Percentiles rank a stretch among this genome's conserved stretches.
phyloP scores from a whole-genome alignment of 2,113 vertebrate species.

The Indri indri region DNA sequence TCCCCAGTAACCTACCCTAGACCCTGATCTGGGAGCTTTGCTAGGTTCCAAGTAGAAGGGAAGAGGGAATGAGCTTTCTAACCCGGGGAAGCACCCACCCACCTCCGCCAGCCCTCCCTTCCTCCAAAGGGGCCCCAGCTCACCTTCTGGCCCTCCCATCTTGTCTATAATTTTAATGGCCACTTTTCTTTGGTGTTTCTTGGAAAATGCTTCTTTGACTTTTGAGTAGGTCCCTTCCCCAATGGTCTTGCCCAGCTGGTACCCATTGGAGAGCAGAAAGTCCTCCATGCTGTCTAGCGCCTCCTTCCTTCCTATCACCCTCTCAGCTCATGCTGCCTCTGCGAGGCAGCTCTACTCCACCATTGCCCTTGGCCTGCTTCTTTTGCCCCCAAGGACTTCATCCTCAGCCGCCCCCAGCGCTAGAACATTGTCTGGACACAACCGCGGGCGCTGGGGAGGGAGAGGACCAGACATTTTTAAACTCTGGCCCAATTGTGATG shows the following conservation, averaged over 20 bases:
- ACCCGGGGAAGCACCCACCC: background rate
- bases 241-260: slow-evolving; percentile 83
- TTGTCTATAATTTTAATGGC: slow-evolving; percentile 87
- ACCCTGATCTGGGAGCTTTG: background rate
- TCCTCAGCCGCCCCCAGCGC: slow-evolving; percentile 55
- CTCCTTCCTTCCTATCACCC: slow-evolving; percentile 49
- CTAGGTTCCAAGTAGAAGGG: background rate
- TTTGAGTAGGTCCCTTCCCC: slow-evolving; percentile 86
- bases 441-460: slow-evolving; percentile 58
- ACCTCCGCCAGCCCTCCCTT: background rate
- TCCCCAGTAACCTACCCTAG: background rate
- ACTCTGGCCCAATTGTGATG: slow-evolving; percentile 79
- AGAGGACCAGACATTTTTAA: slow-evolving; percentile 67
- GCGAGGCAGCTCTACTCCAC: slow-evolving; percentile 67
- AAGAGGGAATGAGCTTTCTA: background rate
- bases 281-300: slow-evolving; percentile 77
- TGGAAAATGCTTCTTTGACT: slow-evolving; percentile 86
- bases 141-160: slow-evolving; percentile 82
- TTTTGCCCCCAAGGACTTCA: slow-evolving; percentile 71
- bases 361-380: slow-evolving; percentile 70
- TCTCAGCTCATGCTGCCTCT: slow-evolving; percentile 73
- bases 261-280: slow-evolving; percentile 83
- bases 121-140: slow-evolving; percentile 51
- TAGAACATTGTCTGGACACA: slow-evolving; percentile 75
- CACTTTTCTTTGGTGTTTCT: slow-evolving; percentile 83